Base-by-base conservation (phyloP, 2,113 vertebrate genomes). In the Callipepla californica region DNA sequence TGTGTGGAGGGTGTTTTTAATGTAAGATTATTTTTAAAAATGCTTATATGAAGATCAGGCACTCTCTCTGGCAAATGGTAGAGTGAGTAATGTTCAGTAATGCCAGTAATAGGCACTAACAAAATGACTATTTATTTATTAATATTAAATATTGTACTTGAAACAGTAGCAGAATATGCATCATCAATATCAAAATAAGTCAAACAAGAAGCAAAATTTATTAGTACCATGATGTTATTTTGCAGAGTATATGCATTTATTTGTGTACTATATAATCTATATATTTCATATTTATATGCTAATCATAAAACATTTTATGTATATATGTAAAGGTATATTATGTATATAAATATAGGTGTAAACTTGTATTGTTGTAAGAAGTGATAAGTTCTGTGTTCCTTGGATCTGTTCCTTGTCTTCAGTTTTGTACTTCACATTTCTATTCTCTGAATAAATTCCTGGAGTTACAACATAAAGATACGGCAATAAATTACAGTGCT, bases 1-100 rank as follows among this genome's bases (percentile, higher is more conserved):
- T 83, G 9, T 70, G n/a, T 85, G 85, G 53, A 92, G 59, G 91
- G 94, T 96, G 93, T 91, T 85, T 70, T 92, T 58, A 44, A 95
- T 95, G 26, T 70, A 76, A 87, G 63, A 51, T 62, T 78, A 82
- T 68, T 93, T 95, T 75, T 76, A 85, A 61, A 40, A 34, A 25
- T 2, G 59, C 2, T 63, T 2, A 66, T 17, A 62, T 6, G 30
- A 75, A 62, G 58, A 89, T 28, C 36, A 80, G 30, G 45, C 32
- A 80, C 13, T 73, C 57, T 36, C 7, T 90, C 57, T 61, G 63
- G 44, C 62, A 93, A 83, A 74, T 50, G 15, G 36, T 50, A 84
- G 45, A 50, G n/a, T 40, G 12, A 67, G 8, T 72, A 77, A 21
- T 75, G 59, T 13, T 85, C 68, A 61, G 21, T 80, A 74, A 44